Evolutionary conservation across 2,888 invertebrate species (phyloP).

Genomic region (Tetramorium bicarinatum): DNA sequence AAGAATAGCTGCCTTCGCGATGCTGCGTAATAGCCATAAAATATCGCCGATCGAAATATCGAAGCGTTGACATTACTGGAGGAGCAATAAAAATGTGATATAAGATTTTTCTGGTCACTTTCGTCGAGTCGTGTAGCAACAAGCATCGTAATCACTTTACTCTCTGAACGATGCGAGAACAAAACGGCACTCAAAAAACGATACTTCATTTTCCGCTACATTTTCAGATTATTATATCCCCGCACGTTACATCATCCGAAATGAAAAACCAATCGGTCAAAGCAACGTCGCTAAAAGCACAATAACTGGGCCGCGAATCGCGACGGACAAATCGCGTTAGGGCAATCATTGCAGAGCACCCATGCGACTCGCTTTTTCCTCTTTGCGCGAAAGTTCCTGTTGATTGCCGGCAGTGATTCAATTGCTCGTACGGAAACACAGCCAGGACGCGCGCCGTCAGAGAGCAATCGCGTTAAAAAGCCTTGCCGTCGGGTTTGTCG

Average conservation of each 20-base stretch:
- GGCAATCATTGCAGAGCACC: constrained; percentile 49
- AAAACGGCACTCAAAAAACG: background rate
- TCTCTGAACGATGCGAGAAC: constrained; percentile 9
- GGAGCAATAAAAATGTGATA: constrained; percentile 10
- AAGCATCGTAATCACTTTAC: constrained; percentile 3
- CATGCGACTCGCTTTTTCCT: constrained; percentile 50
- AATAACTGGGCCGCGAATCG: constrained; percentile 63
- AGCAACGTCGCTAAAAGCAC: constrained; percentile 46
- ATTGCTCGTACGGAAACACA: constrained; percentile 63
- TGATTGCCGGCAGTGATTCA: constrained; percentile 69
- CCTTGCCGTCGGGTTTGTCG: constrained; percentile 55
- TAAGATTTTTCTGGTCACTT: background rate
- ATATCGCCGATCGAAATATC: constrained; percentile 35
- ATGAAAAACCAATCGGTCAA: constrained; percentile 50
- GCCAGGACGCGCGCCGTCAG: constrained; percentile 60
- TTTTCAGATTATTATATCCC: constrained; percentile 45
- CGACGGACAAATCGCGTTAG: constrained; percentile 61
- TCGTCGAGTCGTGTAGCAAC: background rate
- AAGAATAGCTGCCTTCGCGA: constrained; percentile 26
- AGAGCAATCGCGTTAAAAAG: constrained; percentile 65
- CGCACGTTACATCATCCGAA: background rate
- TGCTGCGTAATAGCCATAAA: constrained; percentile 20
- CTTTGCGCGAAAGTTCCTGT: constrained; percentile 61
- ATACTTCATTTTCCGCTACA: constrained; percentile 28
- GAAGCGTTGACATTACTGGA: background rate